phyloP scores from a whole-genome alignment of 2,113 vertebrate genomes.

The Thryonomys swinderianus region DNA sequence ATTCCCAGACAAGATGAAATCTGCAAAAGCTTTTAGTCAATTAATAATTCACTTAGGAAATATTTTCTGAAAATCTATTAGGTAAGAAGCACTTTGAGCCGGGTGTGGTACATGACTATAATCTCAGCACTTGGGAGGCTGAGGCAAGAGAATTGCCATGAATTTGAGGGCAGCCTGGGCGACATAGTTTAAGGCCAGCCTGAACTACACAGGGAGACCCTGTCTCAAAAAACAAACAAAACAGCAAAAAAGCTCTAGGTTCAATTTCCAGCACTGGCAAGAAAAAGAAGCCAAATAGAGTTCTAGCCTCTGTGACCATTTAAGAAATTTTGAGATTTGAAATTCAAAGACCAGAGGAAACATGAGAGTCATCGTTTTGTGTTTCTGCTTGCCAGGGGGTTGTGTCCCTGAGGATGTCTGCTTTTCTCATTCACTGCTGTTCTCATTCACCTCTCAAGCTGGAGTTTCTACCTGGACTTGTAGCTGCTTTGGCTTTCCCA shows the following conservation, averaged over 20 bases:
- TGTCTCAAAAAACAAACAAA: background rate
- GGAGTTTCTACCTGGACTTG: conserved; percentile 1
- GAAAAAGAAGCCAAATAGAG: conserved; percentile 4
- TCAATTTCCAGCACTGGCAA: background rate
- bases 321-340: conserved; percentile 11
- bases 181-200: background rate
- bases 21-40: conserved; percentile 37
- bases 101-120: background rate
- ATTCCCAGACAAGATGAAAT: background rate
- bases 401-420: background rate
- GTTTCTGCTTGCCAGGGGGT: background rate
- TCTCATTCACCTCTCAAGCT: background rate
- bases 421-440: conserved; percentile 39
- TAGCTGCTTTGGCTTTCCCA: background rate
- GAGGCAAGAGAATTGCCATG: background rate
- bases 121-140: background rate
- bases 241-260: background rate
- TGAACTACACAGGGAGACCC: background rate
- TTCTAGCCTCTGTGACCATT: conserved; percentile 4
- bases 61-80: conserved; percentile 37
- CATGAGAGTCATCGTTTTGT: background rate
- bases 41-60: conserved; percentile 31
- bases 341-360: background rate
- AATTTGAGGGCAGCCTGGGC: background rate
- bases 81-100: background rate